These are phyloP conservation scores for Peromyscus polionotus DNA, from an alignment of 2,113 vertebrate genomes.

Conservation along the genomic window DNA sequence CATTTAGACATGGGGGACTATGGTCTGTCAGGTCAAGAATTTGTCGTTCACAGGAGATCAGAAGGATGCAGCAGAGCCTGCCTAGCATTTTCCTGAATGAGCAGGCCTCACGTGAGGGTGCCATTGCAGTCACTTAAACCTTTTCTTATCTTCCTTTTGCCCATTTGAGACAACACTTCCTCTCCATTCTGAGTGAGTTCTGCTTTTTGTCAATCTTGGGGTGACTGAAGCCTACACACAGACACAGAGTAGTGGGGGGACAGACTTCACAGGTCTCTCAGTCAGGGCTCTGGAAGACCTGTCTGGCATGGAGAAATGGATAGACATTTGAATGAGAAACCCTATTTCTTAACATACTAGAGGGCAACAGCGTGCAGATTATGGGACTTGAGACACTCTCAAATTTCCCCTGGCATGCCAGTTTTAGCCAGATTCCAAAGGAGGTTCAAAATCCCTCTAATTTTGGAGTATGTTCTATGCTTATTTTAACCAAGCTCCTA, in stretches of 20 bases:
- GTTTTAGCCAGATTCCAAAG: not conserved
- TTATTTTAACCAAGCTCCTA: not conserved
- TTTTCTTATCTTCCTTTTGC: not conserved
- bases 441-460: not conserved
- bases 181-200: not conserved
- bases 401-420: not conserved
- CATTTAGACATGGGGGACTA: not conserved
- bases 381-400: not conserved
- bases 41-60: not conserved
- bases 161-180: not conserved
- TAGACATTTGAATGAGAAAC: not conserved
- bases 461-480: conserved; percentile 12
- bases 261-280: not conserved
- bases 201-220: not conserved
- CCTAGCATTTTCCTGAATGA: not conserved
- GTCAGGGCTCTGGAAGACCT: not conserved
- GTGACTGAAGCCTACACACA: not conserved
- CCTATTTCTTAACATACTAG: not conserved
- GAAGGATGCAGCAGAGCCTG: not conserved
- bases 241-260: not conserved
- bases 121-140: not conserved
- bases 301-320: not conserved
- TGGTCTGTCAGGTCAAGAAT: not conserved
- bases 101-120: not conserved
- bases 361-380: not conserved